phyloP scores from a whole-genome alignment of 2,888 invertebrate genomes.

The Diabrotica balteata region DNA sequence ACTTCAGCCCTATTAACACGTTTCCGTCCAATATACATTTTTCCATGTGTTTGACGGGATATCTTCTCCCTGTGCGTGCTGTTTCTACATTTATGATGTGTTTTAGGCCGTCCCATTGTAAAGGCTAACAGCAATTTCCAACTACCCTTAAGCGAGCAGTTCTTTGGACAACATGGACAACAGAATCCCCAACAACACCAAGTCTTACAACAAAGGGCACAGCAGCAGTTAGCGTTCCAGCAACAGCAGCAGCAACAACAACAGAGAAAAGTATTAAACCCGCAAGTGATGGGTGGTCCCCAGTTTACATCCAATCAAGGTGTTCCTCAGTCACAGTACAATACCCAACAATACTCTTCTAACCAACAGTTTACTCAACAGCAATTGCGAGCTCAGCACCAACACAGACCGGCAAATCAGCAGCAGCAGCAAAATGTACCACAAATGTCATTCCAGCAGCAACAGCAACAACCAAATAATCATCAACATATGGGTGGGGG shows the following conservation, averaged over 20 bases:
- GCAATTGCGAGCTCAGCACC: constrained; percentile 55
- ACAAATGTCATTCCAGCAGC: constrained; percentile 26
- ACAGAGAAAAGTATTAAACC: constrained; percentile 21
- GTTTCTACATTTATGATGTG: too few relatives aligned
- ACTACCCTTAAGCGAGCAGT: constrained; percentile 56
- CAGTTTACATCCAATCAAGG: constrained; percentile 36
- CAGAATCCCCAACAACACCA: constrained; percentile 48
- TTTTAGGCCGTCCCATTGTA: constrained; percentile 65
- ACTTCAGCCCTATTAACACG: too few relatives aligned
- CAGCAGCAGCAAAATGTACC: constrained; percentile 20
- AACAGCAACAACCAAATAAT: constrained; percentile 37
- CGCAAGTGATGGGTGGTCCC: constrained; percentile 15
- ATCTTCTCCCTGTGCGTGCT: too few relatives aligned
- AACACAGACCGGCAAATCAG: constrained; percentile 53
- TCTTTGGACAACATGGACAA: constrained; percentile 55
- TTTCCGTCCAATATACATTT: too few relatives aligned
- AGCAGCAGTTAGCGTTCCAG: constrained; percentile 32
- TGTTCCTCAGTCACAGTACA: constrained; percentile 45
- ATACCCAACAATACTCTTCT: constrained; percentile 40
- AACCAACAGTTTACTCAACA: constrained; percentile 50
- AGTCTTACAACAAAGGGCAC: constrained; percentile 32
- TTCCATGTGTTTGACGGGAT: too few relatives aligned
- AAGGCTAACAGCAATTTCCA: constrained; percentile 62
- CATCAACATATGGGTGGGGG: constrained; percentile 37
- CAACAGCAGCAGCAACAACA: constrained; percentile 28